phyloP scores from a whole-genome alignment of 2,797 vertebrate species.

The Trachurus trachurus region DNA sequence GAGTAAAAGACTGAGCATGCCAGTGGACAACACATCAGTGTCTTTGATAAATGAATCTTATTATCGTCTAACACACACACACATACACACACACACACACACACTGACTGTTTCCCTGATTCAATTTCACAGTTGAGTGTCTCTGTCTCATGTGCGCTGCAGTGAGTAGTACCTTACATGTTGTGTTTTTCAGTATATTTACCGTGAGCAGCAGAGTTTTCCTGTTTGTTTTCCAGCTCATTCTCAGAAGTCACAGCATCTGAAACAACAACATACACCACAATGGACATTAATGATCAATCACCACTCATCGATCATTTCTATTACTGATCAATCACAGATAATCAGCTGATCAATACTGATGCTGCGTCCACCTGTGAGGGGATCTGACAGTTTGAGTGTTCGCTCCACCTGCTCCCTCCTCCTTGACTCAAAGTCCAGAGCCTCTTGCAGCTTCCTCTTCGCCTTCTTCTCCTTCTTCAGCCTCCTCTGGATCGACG shows the following conservation, averaged over 20 bases:
- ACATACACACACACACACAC: neutral
- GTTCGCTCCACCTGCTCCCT: conserved; percentile 92
- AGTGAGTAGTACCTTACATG: no score
- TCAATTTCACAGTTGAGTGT: conserved; percentile 43
- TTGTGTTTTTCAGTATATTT: neutral
- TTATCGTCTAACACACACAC: conserved; percentile 8
- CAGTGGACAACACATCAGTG: neutral
- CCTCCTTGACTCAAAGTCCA: conserved; percentile 92
- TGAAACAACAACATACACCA: conserved; percentile 64
- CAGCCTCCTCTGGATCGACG: conserved; percentile 92
- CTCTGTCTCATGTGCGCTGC: no score
- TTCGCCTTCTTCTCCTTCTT: conserved; percentile 95
- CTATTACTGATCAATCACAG: no score
- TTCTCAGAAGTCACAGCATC: conserved; percentile 90
- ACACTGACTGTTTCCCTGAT: conserved; percentile 28
- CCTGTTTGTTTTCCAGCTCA: conserved; percentile 89
- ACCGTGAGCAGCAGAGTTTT: conserved; percentile 91
- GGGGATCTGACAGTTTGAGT: conserved; percentile 87
- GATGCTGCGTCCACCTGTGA: conserved; percentile 82
- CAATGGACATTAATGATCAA: no score
- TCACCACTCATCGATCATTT: no score
- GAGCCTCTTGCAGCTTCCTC: conserved; percentile 93
- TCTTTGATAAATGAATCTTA: conserved; percentile 35
- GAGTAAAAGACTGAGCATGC: neutral
- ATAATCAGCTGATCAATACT: no score